These are phyloP conservation scores for Lophius americanus DNA, from an alignment of 2,797 vertebrate genomes.

Conservation along the genomic window DNA sequence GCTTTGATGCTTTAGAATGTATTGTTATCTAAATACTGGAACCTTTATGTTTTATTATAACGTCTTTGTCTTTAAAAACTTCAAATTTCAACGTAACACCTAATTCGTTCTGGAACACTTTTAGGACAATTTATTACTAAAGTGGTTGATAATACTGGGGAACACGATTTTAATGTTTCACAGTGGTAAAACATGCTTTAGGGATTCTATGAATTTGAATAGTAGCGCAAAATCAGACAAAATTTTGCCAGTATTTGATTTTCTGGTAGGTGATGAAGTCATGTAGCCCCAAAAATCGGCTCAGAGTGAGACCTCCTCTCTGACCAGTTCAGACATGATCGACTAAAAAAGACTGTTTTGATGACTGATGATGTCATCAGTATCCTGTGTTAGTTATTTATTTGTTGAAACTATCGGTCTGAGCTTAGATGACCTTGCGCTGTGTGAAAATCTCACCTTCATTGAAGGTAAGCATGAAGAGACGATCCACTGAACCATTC, in stretches of 20 bases:
- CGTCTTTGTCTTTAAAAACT: neutral
- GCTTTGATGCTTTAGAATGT: neutral
- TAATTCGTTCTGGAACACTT: neutral
- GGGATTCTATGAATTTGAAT: neutral
- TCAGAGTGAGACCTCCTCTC: slow-evolving; percentile 7
- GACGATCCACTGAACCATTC: too few relatives aligned
- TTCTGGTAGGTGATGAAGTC: neutral
- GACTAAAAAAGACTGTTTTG: neutral
- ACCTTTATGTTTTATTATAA: slow-evolving; percentile 5
- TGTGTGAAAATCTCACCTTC: too few relatives aligned
- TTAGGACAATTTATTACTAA: neutral
- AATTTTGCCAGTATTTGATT: neutral
- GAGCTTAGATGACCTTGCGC: too few relatives aligned
- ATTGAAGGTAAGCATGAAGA: too few relatives aligned
- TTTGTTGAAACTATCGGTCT: too few relatives aligned
- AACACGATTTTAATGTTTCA: neutral
- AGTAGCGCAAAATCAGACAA: neutral
- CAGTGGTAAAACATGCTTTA: slow-evolving; percentile 4
- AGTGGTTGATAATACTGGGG: neutral
- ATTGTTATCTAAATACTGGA: neutral
- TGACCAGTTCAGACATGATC: slow-evolving; percentile 18
- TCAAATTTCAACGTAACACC: neutral
- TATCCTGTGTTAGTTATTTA: too few relatives aligned
- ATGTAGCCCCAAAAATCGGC: slow-evolving; percentile 1
- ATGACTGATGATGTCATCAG: neutral